Conservation (phyloP, 1,140 invertebrate species). For the Schlechtendalia chinensis region DNA sequence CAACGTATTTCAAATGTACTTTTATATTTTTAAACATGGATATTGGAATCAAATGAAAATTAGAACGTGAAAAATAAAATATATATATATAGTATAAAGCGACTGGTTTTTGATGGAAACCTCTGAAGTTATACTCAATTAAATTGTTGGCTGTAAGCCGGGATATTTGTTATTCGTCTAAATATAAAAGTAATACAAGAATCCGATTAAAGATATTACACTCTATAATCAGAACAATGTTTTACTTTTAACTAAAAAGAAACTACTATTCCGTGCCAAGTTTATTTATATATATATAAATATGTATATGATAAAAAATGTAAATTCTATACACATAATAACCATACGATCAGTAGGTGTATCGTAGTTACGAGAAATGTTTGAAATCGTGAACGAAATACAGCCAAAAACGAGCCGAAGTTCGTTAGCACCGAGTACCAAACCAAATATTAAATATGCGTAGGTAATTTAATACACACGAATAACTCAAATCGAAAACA, state of each 20-base stretch:
- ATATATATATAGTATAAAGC: no score
- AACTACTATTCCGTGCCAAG: background rate
- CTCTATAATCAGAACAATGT: conserved; percentile 20
- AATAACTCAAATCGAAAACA: background rate
- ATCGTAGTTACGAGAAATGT: background rate
- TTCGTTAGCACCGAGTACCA: background rate
- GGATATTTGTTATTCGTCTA: conserved; percentile 15
- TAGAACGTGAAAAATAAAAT: no score
- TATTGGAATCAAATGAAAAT: no score
- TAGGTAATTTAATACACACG: background rate
- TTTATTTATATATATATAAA: conserved; percentile 18
- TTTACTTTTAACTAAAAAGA: conserved; percentile 7
- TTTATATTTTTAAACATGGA: no score
- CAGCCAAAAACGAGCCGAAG: background rate
- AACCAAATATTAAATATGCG: no score
- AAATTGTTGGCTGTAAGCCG: conserved; percentile 4
- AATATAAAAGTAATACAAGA: conserved; percentile 31
- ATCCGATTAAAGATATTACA: conserved; percentile 21
- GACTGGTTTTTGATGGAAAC: no score
- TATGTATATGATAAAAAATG: background rate
- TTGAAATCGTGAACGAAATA: background rate
- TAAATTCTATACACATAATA: conserved; percentile 8
- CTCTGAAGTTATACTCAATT: background rate
- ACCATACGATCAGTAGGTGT: background rate
- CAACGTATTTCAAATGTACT: no score